A percentile compares a stretch with the other conserved stretches of the same genome.
phyloP scores from a whole-genome alignment of 1,140 invertebrate genomes.

The Drosophila prosaltans region DNA sequence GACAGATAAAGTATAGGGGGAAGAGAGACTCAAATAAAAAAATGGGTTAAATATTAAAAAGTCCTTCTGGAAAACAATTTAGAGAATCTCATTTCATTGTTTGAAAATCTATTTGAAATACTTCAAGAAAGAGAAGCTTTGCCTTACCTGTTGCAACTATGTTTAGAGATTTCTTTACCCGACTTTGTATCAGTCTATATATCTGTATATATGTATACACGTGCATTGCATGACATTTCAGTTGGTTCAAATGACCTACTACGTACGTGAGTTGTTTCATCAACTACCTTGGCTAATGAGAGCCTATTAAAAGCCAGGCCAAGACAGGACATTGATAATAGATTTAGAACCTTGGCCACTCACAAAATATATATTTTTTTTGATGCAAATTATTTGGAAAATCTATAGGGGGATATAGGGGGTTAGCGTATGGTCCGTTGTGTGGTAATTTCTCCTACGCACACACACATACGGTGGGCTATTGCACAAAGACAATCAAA shows the following conservation, averaged over 20 bases:
- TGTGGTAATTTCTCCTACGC: neutral
- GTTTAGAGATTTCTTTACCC: neutral
- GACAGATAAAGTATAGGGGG: too few relatives aligned
- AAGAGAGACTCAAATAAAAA: too few relatives aligned
- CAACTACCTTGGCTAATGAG: conserved; percentile 54
- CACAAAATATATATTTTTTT: too few relatives aligned
- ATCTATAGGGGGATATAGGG: too few relatives aligned
- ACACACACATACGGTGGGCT: neutral
- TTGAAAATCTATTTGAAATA: too few relatives aligned
- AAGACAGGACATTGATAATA: conserved; percentile 37
- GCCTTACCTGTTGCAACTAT: too few relatives aligned
- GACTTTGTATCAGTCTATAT: conserved; percentile 34
- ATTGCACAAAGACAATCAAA: conserved; percentile 14
- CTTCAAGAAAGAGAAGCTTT: too few relatives aligned
- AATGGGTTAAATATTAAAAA: too few relatives aligned
- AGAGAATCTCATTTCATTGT: too few relatives aligned
- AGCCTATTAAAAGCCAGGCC: conserved; percentile 14
- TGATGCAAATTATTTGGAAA: conserved; percentile 35
- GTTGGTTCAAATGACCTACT: conserved; percentile 74
- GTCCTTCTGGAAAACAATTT: too few relatives aligned
- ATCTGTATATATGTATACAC: conserved; percentile 62
- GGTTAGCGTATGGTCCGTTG: too few relatives aligned
- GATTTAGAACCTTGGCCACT: neutral
- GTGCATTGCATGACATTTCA: conserved; percentile 69
- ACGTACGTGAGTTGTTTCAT: conserved; percentile 66